phyloP scores from a whole-genome alignment of 1,140 invertebrate species.

The Drosophila santomea region DNA sequence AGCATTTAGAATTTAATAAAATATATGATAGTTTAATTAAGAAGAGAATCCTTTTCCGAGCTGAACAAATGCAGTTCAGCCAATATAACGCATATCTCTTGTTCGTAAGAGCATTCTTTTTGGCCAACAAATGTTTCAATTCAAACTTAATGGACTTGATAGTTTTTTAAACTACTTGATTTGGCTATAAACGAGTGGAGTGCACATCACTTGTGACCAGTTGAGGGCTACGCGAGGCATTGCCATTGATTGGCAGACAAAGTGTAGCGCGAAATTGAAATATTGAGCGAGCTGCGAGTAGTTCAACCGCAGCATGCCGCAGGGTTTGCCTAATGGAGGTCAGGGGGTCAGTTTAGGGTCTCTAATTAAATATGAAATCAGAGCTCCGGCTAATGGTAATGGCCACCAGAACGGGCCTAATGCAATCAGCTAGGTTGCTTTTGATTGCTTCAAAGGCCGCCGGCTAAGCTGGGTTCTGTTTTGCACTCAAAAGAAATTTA shows the following conservation, averaged over 20 bases:
- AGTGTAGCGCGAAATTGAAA: conserved; percentile 74
- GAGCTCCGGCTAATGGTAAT: conserved; percentile 31
- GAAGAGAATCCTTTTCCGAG: too few relatives aligned
- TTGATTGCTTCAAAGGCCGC: conserved; percentile 6
- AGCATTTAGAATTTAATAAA: neutral
- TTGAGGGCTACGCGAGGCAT: conserved; percentile 26
- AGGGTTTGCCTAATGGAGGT: conserved; percentile 38
- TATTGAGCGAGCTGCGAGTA: conserved; percentile 69
- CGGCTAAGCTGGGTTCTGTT: neutral
- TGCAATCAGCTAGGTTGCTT: conserved; percentile 26
- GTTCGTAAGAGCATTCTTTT: too few relatives aligned
- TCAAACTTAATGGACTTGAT: too few relatives aligned
- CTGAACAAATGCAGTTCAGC: too few relatives aligned
- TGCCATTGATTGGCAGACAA: conserved; percentile 67
- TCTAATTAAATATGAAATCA: conserved; percentile 61
- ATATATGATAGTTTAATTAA: neutral
- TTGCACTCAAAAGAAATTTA: neutral
- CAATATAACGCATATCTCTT: too few relatives aligned
- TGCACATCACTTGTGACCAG: conserved; percentile 16
- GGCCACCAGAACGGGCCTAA: conserved; percentile 10
- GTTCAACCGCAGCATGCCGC: conserved; percentile 45
- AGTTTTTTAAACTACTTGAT: too few relatives aligned
- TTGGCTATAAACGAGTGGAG: neutral
- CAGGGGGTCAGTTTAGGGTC: conserved; percentile 19
- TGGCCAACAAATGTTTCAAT: too few relatives aligned